Base-by-base conservation (phyloP, 2,888 invertebrate species). In the Acleris laterana region DNA sequence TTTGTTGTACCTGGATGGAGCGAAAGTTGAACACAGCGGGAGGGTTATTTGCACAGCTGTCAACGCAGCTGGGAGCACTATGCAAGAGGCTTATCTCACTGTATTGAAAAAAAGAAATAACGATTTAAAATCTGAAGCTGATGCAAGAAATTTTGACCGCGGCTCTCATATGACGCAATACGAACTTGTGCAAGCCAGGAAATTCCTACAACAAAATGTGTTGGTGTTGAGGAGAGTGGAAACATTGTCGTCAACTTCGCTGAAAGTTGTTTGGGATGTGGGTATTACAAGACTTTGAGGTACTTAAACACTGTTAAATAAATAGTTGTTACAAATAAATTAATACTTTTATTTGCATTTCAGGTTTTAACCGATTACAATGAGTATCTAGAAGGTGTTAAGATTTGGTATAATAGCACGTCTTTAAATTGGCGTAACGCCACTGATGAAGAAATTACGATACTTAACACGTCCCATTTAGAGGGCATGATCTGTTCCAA, bases 241-340 rank as follows among this genome's bases (percentile, higher is more conserved):
- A 81, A 93, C 96, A 52, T 89, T 96, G 78, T 96, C 95, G 74
- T 95, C 97, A 20, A 96, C 96, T 52, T 95, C 96, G 60, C 94
- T 97, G 49, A 95, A 96, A 87, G 94, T 97, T 77, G 95, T 95
- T 77, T 97, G 97, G 97, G 95, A 96, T 93, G 96, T 96, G 84
- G 93, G 95, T 94, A 77, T 51, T 11, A 63, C n/a, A 32, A 44
- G 49, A 19, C 17, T 42, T 38, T 49, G 42, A 32, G 17, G 17
- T 5, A n/a, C 2, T 46, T 46, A 16, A 46, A 46, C 7, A 16
- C 6, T 17, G 5, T 44, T n/a, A n/a, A n/a, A n/a, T n/a, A n/a
- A 16, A 44, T 44, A 38, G 13, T 4, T 11, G 6, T 17, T n/a
- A n/a, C 6, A 19, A 28, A 44, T 59, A n/a, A 16, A 55, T 32